These are phyloP conservation scores for Bothrops alternatus DNA, from an alignment of 2,797 vertebrate genomes.

Conservation along the genomic window DNA sequence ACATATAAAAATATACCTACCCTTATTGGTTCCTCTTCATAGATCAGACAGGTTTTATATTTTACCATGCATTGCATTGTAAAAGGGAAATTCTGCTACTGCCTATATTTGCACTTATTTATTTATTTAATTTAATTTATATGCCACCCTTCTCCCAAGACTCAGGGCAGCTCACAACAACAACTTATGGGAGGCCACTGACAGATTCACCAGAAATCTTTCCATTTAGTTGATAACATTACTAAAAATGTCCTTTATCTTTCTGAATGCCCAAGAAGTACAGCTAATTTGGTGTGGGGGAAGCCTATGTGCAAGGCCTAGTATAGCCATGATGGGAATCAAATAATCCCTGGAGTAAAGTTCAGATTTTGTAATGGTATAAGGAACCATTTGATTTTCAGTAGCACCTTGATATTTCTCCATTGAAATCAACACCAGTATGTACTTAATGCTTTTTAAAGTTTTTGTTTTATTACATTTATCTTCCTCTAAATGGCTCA, in stretches of 20 bases:
- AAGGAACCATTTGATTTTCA: neutral
- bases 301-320: neutral
- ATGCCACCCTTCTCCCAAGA: no score
- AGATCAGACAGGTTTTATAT: neutral
- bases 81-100: constrained; percentile 3
- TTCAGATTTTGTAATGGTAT: neutral
- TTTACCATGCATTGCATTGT: constrained; percentile 3
- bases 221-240: neutral
- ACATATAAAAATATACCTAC: constrained; percentile 48
- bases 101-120: constrained; percentile 16
- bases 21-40: constrained; percentile 31
- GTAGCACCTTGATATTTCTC: neutral
- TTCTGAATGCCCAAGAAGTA: neutral
- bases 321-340: neutral
- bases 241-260: neutral
- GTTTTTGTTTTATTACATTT: neutral
- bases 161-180: no score
- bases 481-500: neutral
- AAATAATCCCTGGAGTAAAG: neutral
- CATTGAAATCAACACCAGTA: neutral
- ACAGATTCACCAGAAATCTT: constrained; percentile 1
- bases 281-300: neutral
- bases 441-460: neutral
- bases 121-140: no score
- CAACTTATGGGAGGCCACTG: neutral